Evolutionary conservation across 2,888 invertebrate species (phyloP).

Genomic region (Tipula confusa): DNA sequence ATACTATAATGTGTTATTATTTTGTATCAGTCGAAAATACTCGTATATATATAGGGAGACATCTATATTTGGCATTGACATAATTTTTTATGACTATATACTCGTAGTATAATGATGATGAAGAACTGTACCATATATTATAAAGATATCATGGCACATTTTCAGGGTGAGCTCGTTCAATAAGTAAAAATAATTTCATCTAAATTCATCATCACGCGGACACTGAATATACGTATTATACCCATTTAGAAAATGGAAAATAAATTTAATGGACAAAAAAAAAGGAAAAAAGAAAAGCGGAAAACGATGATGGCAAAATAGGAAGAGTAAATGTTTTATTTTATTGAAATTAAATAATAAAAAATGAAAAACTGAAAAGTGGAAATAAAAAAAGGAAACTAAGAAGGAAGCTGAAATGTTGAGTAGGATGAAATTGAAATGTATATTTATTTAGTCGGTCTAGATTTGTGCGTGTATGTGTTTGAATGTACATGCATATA

Average conservation of each 20-base stretch:
- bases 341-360: constrained; percentile 9
- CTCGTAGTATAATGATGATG: too few species aligned
- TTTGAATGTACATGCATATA: not conserved
- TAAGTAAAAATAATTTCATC: too few species aligned
- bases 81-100: too few species aligned
- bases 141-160: too few species aligned
- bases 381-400: not conserved
- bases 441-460: constrained; percentile 20
- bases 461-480: not conserved
- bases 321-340: constrained; percentile 12
- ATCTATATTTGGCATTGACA: too few species aligned
- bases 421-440: constrained; percentile 12
- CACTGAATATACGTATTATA: not conserved
- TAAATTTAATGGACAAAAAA: not conserved
- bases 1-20: too few species aligned
- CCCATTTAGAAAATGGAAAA: not conserved
- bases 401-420: not conserved
- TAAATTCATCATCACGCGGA: too few species aligned
- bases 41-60: too few species aligned
- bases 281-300: not conserved
- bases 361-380: not conserved
- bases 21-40: too few species aligned
- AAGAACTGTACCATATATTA: too few species aligned
- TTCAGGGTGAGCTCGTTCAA: too few species aligned
- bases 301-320: not conserved